A percentile compares a stretch with the other conserved stretches of the same genome.
These are phyloP conservation scores for Numenius phaeopus DNA, from an alignment of 2,797 vertebrate species.

Conservation along the genomic window DNA sequence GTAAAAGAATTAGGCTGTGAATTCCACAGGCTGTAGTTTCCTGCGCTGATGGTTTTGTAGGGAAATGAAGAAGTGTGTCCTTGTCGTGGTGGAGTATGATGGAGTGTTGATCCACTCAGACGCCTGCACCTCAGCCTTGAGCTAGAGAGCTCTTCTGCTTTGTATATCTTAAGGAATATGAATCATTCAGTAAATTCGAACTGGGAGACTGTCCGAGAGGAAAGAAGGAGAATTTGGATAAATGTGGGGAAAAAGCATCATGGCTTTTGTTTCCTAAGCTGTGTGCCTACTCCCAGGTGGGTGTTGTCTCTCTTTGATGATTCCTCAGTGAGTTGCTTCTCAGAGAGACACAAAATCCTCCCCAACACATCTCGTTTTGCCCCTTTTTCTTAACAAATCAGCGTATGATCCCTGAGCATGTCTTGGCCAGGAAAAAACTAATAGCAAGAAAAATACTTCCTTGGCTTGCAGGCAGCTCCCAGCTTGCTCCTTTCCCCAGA, in stretches of 20 bases:
- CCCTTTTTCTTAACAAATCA: not conserved
- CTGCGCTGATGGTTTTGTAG: not conserved
- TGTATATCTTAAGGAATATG: not conserved
- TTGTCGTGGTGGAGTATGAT: not conserved
- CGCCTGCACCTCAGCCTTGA: not conserved
- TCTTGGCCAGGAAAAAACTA: not conserved
- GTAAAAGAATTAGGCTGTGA: not conserved
- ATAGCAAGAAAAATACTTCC: not conserved
- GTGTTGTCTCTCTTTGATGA: not conserved
- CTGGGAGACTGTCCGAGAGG: not conserved
- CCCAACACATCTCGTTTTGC: not conserved
- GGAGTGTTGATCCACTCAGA: not conserved
- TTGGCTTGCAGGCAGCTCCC: not conserved
- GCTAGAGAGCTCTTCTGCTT: not conserved
- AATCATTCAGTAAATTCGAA: not conserved
- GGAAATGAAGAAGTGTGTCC: not conserved
- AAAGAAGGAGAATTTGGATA: not conserved
- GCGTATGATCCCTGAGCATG: not conserved
- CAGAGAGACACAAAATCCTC: not conserved
- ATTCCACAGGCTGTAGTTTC: not conserved
- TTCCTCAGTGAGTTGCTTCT: not conserved
- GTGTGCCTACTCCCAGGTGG: not conserved
- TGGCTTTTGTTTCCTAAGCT: not conserved
- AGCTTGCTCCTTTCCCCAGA: not conserved
- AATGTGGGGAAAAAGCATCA: not conserved